Evolutionary conservation across 2,888 invertebrate genomes (phyloP), one percentile per base, ranked within the genome.

Genomic region (Ligdia adustata): DNA sequence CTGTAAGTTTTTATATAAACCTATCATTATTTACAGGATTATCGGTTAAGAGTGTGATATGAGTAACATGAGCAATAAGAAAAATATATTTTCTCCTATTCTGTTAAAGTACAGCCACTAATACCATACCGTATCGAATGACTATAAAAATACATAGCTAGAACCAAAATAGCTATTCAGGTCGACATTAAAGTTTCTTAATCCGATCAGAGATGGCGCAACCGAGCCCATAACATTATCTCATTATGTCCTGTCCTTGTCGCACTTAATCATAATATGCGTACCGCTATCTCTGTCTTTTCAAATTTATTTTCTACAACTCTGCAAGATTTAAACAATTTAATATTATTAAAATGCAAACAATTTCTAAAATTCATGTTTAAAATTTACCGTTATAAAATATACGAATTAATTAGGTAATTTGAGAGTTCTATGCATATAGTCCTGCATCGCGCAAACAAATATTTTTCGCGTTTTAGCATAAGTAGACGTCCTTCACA

Each of bases 141-240:
- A n/a, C n/a, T n/a, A n/a, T n/a, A n/a, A n/a, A n/a, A n/a, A n/a
- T n/a, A n/a, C n/a, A n/a, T n/a, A n/a, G n/a, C n/a, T n/a, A n/a
- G n/a, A n/a, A n/a, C n/a, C n/a, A n/a, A n/a, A n/a, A n/a, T n/a
- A n/a, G n/a, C n/a, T n/a, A n/a, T n/a, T n/a, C n/a, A n/a, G n/a
- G n/a, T n/a, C n/a, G n/a, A n/a, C n/a, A n/a, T n/a, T 13, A 6
- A 41, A 49, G 39, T 60, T 52, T 38, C 1, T 1, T 4, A 29
- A 14, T n/a, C 7, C 15, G 27, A 18, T 49, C 62, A 62, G 24
- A 64, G 75, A 72, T 74, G 73, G 72, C 75, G 62, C 43, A 47
- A 61, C 60, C 29, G 33, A 35, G 15, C 11, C 39, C 11, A 7
- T 4, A 2, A 6, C n/a, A 2, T 12, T 9, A 18, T 5, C 22